These are phyloP conservation scores for Tinea pellionella DNA, from an alignment of 2,888 invertebrate species.

Conservation along the genomic window DNA sequence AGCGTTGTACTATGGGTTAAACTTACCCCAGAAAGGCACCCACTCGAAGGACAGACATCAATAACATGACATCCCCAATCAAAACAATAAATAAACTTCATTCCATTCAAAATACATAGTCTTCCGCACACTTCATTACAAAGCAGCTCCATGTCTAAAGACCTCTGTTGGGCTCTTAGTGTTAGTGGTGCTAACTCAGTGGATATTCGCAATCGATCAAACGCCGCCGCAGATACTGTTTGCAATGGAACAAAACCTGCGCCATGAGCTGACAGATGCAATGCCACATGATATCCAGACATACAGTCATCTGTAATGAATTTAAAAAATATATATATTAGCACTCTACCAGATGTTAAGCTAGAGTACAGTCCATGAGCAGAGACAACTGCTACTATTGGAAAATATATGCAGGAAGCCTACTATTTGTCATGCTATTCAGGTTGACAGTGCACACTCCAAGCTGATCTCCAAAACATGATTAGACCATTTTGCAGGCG, in stretches of 20 bases:
- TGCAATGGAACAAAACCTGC: conserved; percentile 75
- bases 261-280: conserved; percentile 79
- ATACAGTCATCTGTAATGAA: conserved; percentile 74
- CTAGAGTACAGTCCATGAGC: too few relatives aligned
- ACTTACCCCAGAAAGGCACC: conserved; percentile 59
- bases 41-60: conserved; percentile 62
- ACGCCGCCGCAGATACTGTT: conserved; percentile 66
- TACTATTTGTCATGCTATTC: too few relatives aligned
- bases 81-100: conserved; percentile 65
- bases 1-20: too few relatives aligned
- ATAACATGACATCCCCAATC: conserved; percentile 67
- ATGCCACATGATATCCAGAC: conserved; percentile 76
- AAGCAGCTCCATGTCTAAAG: conserved; percentile 56
- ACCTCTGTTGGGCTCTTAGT: conserved; percentile 49
- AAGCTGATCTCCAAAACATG: too few relatives aligned
- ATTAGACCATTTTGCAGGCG: too few relatives aligned
- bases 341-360: too few relatives aligned
- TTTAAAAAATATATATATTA: too few relatives aligned
- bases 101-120: conserved; percentile 46
- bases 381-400: too few relatives aligned
- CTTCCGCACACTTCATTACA: conserved; percentile 64
- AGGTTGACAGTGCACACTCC: too few relatives aligned
- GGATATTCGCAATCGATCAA: conserved; percentile 36
- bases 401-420: too few relatives aligned
- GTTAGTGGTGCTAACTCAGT: conserved; percentile 29